Base-by-base conservation (phyloP, 2,888 invertebrate genomes). In the Ferrisia virgata region DNA sequence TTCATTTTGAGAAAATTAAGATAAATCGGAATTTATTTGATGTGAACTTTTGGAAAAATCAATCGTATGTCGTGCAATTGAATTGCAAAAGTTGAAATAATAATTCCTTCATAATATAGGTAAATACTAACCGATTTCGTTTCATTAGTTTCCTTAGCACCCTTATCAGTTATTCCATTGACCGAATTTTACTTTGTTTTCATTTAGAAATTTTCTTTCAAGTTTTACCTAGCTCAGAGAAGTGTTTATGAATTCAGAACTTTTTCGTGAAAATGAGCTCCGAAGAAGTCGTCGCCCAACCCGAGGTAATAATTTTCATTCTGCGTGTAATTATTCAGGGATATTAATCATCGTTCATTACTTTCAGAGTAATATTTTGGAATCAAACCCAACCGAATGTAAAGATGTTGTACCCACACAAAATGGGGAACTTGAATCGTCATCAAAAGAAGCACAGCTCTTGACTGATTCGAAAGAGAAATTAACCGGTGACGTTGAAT, bases 161-260 rank as follows among this genome's bases (percentile, higher is more conserved):
- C 64, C 64, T 64, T 64, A 64, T 64, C 64, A 64, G 64, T 64
- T 64, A 64, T 64, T 64, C 64, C 13, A 28, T 28, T 64, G 64
- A 64, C 64, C 64, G 64, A 64, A 64, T 64, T 64, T 64, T 64
- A 28, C 64, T 64, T 64, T 64, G 64, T 64, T 64, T 64, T 64
- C 64, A 28, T 28, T 25, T 11, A 28, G 15, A 28, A 64, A 28
- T 28, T 64, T 64, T 64, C 64, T n/a, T 15, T 28, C 4, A 64
- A 64, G 9, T 28, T 28, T 25, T 22, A 58, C 31, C 64, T 8
- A 28, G 28, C 28, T 64, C 28, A 28, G 15, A 11, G 64, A 36
- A 76, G 28, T 76, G 9, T 76, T 36, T 18, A 76, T 76, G 72
- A 76, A 76, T 76, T 76, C 28, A 76, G 28, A 36, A 76, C 18